These are phyloP conservation scores for Mola mola DNA, from an alignment of 2,113 vertebrate genomes.

Conservation along the genomic window DNA sequence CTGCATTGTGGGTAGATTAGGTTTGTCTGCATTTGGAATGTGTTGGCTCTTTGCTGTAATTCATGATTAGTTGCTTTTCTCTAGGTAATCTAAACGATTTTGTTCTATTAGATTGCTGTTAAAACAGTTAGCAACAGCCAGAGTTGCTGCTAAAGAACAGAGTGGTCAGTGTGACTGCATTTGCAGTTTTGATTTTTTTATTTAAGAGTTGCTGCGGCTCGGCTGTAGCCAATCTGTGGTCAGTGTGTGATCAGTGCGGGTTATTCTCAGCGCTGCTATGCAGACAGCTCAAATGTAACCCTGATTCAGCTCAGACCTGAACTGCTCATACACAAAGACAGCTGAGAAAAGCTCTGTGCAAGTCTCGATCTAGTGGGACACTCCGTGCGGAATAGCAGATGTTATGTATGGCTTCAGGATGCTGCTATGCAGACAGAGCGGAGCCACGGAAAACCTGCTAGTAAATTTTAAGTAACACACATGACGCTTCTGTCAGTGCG, in stretches of 20 bases:
- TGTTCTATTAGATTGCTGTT: background rate
- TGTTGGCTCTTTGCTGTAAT: background rate
- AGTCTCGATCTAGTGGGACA: slow-evolving; percentile 13
- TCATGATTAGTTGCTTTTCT: background rate
- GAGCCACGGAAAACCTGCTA: slow-evolving; percentile 62
- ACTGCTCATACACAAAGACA: slow-evolving; percentile 27
- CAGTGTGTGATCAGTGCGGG: slow-evolving; percentile 56
- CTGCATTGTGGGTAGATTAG: background rate
- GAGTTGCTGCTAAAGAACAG: too few species aligned
- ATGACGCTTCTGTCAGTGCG: slow-evolving; percentile 18
- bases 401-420: slow-evolving; percentile 62
- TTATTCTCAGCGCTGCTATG: slow-evolving; percentile 76
- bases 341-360: slow-evolving; percentile 18
- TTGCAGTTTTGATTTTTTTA: background rate
- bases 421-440: slow-evolving; percentile 68
- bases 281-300: slow-evolving; percentile 64
- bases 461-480: slow-evolving; percentile 38
- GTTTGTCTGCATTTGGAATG: background rate
- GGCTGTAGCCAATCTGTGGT: slow-evolving; percentile 31
- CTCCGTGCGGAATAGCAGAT: slow-evolving; percentile 44
- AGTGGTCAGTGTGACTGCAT: background rate
- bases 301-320: slow-evolving; percentile 23
- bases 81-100: background rate
- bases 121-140: background rate
- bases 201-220: slow-evolving; percentile 40